Percentiles rank a stretch among this genome's conserved stretches.
These are phyloP conservation scores for Fratercula arctica DNA, from an alignment of 2,797 vertebrate genomes.

Conservation along the genomic window DNA sequence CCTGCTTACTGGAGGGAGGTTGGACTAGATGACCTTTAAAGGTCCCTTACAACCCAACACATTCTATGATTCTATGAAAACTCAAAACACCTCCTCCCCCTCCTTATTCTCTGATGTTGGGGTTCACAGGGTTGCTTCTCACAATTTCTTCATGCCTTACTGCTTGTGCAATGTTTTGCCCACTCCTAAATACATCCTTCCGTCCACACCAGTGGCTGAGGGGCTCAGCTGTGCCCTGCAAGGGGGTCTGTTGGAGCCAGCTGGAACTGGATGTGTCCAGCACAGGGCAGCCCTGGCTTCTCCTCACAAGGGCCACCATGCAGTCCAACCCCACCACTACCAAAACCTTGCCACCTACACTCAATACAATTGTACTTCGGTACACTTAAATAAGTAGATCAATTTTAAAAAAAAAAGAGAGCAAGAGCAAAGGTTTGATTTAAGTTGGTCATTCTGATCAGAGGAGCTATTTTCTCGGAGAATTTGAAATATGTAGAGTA, in stretches of 20 bases:
- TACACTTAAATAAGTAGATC: not conserved
- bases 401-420: not conserved
- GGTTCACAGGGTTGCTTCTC: not conserved
- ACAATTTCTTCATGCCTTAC: not conserved
- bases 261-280: not conserved
- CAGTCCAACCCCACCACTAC: fast-evolving
- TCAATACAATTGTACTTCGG: not conserved
- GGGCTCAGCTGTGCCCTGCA: not conserved
- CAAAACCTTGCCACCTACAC: not conserved
- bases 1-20: too few relatives aligned
- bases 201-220: fast-evolving
- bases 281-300: fast-evolving
- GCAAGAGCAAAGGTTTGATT: not conserved
- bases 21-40: too few relatives aligned
- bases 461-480: not conserved
- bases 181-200: not conserved
- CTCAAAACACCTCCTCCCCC: not conserved
- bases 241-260: fast-evolving
- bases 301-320: too few relatives aligned
- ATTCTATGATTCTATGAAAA: too few relatives aligned
- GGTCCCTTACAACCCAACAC: too few relatives aligned
- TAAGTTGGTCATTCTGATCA: not conserved
- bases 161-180: not conserved
- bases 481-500: not conserved
- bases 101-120: not conserved